These are phyloP conservation scores for Cyprinodon tularosa DNA, from an alignment of 2,113 vertebrate species.

Conservation along the genomic window DNA sequence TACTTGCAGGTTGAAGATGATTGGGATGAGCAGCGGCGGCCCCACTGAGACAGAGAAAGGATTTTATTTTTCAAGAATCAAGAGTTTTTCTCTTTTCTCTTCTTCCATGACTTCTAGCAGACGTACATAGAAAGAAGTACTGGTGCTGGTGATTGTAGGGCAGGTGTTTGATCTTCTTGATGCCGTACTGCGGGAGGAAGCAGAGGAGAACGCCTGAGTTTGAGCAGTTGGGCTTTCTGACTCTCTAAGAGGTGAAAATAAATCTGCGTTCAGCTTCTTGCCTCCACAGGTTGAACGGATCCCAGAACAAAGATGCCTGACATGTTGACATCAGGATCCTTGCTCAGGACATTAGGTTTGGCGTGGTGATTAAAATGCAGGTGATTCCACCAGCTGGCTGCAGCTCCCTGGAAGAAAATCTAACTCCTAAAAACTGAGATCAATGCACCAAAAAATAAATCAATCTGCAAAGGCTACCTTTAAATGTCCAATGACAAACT, in stretches of 20 bases:
- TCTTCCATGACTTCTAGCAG: not conserved
- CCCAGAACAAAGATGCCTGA: constrained; percentile 89
- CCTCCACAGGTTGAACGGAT: constrained; percentile 89
- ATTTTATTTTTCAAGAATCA: not conserved
- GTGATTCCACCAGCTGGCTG: constrained; percentile 98
- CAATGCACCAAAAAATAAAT: not conserved
- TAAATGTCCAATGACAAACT: constrained; percentile 92
- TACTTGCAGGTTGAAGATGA: constrained; percentile 90
- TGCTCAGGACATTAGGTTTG: constrained; percentile 92
- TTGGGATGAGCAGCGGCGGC: constrained; percentile 89
- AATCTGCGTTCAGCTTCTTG: constrained; percentile 38
- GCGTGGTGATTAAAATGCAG: constrained; percentile 96
- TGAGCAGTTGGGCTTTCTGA: not conserved
- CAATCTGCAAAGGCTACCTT: constrained; percentile 77
- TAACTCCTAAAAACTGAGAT: not conserved
- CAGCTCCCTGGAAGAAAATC: constrained; percentile 85
- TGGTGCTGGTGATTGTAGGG: constrained; percentile 92
- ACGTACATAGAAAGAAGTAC: constrained; percentile 95
- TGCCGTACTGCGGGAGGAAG: constrained; percentile 84
- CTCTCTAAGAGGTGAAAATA: not conserved
- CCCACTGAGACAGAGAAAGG: constrained; percentile 79
- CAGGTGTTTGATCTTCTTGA: constrained; percentile 90
- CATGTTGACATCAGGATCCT: constrained; percentile 96
- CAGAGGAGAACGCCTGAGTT: not conserved
- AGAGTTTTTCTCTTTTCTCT: not conserved